A percentile compares a stretch with the other conserved stretches of the same genome.
phyloP scores from a whole-genome alignment of 2,888 invertebrate genomes.

The Drosophila aldrichi region DNA sequence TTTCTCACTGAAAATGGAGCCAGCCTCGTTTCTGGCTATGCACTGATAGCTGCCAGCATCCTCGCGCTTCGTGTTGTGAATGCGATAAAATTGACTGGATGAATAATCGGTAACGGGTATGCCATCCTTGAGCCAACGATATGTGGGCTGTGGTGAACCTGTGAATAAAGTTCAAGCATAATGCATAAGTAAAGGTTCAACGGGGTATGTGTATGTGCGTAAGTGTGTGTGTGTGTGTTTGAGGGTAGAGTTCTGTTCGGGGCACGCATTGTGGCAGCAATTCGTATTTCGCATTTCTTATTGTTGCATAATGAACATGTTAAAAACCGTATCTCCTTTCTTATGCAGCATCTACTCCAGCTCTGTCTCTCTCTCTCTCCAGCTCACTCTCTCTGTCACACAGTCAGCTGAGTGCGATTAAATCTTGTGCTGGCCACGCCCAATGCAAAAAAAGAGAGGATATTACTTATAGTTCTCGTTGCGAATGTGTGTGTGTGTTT shows the following conservation, averaged over 20 bases:
- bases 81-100: constrained; percentile 93
- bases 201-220: too few relatives aligned
- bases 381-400: neutral
- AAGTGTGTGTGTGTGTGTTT: neutral
- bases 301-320: constrained; percentile 66
- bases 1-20: constrained; percentile 96
- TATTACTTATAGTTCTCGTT: constrained; percentile 49
- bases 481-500: constrained; percentile 42
- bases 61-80: constrained; percentile 91
- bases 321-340: constrained; percentile 38
- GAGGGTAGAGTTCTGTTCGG: neutral
- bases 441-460: constrained; percentile 40
- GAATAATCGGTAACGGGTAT: constrained; percentile 92
- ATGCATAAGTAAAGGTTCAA: constrained; percentile 2
- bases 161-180: constrained; percentile 41
- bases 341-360: neutral
- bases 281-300: constrained; percentile 26
- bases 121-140: constrained; percentile 96
- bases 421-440: constrained; percentile 58
- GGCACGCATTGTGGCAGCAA: constrained; percentile 12
- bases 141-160: constrained; percentile 94
- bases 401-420: constrained; percentile 55
- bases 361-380: neutral
- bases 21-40: constrained; percentile 95
- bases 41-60: constrained; percentile 97